Evolutionary conservation across 2,888 invertebrate species (phyloP).

Genomic region (Plutella xylostella): DNA sequence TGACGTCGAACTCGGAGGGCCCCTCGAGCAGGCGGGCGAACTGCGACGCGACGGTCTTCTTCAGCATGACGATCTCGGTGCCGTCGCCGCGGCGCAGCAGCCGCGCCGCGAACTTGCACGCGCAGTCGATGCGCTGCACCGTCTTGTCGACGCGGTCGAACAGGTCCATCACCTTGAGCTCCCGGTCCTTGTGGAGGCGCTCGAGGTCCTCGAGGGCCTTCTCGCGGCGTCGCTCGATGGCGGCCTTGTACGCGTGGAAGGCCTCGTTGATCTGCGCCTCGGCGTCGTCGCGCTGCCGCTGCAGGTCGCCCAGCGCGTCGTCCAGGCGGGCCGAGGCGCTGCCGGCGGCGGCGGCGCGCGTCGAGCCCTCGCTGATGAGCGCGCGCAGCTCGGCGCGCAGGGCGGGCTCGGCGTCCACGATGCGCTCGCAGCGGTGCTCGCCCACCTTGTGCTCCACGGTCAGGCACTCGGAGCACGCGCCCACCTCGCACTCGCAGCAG

Average conservation of each 20-base stretch:
- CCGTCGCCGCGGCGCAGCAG: constrained; percentile 87
- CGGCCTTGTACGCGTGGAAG: constrained; percentile 82
- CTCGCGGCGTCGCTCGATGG: constrained; percentile 85
- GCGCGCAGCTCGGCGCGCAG: constrained; percentile 82
- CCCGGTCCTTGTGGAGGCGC: constrained; percentile 84
- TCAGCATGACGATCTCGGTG: constrained; percentile 85
- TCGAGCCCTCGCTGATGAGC: constrained; percentile 80
- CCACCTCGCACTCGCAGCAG: constrained; percentile 88
- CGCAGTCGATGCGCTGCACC: constrained; percentile 86
- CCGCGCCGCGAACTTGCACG: constrained; percentile 85
- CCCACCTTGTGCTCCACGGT: constrained; percentile 85
- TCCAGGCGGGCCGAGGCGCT: constrained; percentile 81
- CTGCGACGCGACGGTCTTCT: constrained; percentile 82
- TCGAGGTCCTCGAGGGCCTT: constrained; percentile 79
- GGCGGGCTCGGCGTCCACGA: constrained; percentile 82
- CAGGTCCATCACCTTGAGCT: constrained; percentile 90
- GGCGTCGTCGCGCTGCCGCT: constrained; percentile 88
- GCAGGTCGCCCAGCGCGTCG: constrained; percentile 85
- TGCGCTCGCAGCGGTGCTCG: constrained; percentile 85
- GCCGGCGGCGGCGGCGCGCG: constrained; percentile 81
- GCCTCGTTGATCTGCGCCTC: constrained; percentile 85
- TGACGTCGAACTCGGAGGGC: constrained; percentile 84
- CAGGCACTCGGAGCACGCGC: constrained; percentile 90
- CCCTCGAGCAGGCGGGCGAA: constrained; percentile 83
- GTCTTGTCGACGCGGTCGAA: constrained; percentile 87